Conservation (phyloP, 2,797 vertebrate genomes). For the Rachycentron canadum region DNA sequence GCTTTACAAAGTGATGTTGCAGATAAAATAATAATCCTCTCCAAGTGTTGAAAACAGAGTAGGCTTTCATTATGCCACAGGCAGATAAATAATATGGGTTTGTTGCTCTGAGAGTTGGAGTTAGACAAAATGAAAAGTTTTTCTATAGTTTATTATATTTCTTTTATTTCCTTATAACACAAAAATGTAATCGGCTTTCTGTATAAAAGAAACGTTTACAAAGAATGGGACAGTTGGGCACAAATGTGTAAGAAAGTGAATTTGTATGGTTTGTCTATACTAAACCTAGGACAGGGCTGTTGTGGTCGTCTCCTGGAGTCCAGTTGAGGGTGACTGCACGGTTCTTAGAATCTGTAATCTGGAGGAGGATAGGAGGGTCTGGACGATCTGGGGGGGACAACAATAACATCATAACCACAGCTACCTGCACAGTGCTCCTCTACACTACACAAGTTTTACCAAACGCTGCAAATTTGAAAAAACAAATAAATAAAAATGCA, state of each 20-base stretch:
- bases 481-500: background rate
- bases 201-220: background rate
- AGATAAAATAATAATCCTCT: conserved; percentile 50
- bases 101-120: conserved; percentile 23
- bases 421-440: background rate
- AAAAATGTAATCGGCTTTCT: too few relatives aligned
- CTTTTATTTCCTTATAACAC: too few relatives aligned
- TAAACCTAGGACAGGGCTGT: conserved; percentile 83
- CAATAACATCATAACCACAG: background rate
- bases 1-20: conserved; percentile 14
- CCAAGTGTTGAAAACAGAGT: conserved; percentile 51
- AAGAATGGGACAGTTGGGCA: background rate
- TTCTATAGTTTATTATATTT: too few relatives aligned
- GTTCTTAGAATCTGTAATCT: conserved; percentile 70
- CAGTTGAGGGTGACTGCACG: conserved; percentile 81
- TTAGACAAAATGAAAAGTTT: conserved; percentile 23
- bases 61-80: conserved; percentile 32
- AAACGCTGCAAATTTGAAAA: background rate
- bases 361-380: conserved; percentile 79
- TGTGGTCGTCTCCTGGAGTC: conserved; percentile 86
- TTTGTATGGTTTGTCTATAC: conserved; percentile 26
- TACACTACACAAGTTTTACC: background rate
- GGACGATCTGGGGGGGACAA: conserved; percentile 79
- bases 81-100: conserved; percentile 31
- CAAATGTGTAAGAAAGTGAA: background rate